A percentile compares a stretch with the other conserved stretches of the same genome.
phyloP scores from a whole-genome alignment of 1,140 invertebrate genomes.

The Globodera rostochiensis region DNA sequence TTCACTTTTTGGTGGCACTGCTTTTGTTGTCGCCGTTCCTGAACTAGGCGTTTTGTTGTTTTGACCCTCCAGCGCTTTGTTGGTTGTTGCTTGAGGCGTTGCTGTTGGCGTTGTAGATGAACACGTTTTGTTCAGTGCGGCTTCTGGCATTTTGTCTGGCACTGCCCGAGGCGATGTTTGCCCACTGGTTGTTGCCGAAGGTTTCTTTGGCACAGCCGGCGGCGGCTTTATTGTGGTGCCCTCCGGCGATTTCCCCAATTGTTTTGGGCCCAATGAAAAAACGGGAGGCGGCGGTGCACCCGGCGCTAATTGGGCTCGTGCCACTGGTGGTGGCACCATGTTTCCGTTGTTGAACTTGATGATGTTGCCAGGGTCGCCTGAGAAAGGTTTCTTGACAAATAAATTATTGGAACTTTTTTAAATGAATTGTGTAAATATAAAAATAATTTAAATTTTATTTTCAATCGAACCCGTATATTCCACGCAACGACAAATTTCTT shows the following conservation, averaged over 20 bases:
- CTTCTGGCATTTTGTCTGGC: not conserved
- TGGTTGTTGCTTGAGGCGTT: not conserved
- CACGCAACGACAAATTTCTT: slow-evolving; percentile 38
- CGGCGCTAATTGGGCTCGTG: not conserved
- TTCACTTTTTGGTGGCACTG: not conserved
- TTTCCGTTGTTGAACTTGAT: not conserved
- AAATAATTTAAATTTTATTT: not conserved
- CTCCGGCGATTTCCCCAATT: too few relatives aligned
- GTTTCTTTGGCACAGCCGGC: too few relatives aligned
- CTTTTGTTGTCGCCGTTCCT: too few relatives aligned
- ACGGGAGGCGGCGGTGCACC: not conserved
- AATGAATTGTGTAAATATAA: too few relatives aligned
- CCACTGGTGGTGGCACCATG: not conserved
- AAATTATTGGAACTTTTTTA: too few relatives aligned
- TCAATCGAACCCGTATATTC: slow-evolving; percentile 38
- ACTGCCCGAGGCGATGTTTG: not conserved
- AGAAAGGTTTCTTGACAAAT: not conserved
- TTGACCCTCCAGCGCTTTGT: not conserved
- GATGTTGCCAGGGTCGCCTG: not conserved
- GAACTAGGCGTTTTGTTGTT: too few relatives aligned
- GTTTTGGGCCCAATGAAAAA: not conserved
- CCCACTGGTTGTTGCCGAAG: too few relatives aligned
- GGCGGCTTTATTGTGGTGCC: too few relatives aligned
- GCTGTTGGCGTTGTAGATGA: not conserved
- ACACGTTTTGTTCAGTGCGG: not conserved